Evolutionary conservation across 2,888 invertebrate species (phyloP), one percentile per base, ranked within the genome.

Genomic region (Chaitophorus viminalis): DNA sequence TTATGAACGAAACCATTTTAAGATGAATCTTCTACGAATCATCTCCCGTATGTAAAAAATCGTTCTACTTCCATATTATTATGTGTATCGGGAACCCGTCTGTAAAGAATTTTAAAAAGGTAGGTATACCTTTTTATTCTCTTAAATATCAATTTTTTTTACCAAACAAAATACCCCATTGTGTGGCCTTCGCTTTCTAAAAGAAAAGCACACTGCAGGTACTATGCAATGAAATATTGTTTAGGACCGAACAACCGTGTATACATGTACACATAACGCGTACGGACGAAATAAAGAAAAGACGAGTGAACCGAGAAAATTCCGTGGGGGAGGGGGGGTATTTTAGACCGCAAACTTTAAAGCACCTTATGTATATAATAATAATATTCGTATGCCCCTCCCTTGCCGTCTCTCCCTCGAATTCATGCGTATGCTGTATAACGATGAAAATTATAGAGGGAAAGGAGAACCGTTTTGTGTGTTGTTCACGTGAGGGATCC

Each of bases 301-400:
- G 18, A 72, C 11, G 33, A 82, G 33, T 2, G n/a, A 2, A 52
- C 17, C 25, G 65, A 33, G 17, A 29, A 52, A 82, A 72, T 21
- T 14, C 39, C 29, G 46, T 2, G 46, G 14, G 14, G 74, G 52
- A 21, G 46, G 6, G 46, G 14, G 14, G 74, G 52, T 74, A 54
- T 74, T 52, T n/a, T 33, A 54, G 18, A n/a, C 72, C 54, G 52
- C 82, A 72, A 70, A 82, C 82, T 52, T 72, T 74, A 74, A 82
- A 72, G 33, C 52, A 6, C 31, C 54, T 54, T 72, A 72, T 82
- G 72, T 72, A 52, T 82, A 82, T 82, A 82, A 60, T 82, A 52
- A 33, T 70, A 72, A 54, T n/a, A 46, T 14, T 46, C 54, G 33
- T 77, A 9, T 77, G 3, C 29, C n/a, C n/a, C 29, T 0, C 5